Conservation (phyloP, 2,113 vertebrate genomes). For the Stomatorhinus ivindoensis region DNA sequence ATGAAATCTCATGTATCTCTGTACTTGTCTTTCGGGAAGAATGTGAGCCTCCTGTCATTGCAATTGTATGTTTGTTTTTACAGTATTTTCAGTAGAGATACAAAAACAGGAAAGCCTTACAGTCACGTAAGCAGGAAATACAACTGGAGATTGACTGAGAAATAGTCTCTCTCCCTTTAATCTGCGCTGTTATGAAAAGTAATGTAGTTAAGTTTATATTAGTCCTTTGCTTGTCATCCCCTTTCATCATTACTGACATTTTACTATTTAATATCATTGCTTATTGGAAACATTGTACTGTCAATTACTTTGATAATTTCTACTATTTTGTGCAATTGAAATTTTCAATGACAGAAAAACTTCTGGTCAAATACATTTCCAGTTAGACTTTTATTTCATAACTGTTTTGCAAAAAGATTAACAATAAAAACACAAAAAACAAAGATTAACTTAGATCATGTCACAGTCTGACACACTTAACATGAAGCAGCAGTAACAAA, state of each 20-base stretch:
- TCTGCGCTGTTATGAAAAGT: neutral
- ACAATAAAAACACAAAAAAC: slow-evolving; percentile 16
- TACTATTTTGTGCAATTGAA: neutral
- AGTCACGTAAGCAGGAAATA: slow-evolving; percentile 17
- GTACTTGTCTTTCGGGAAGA: neutral
- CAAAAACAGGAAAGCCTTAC: slow-evolving; percentile 16
- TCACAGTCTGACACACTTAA: neutral
- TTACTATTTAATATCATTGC: neutral
- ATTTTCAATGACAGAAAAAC: neutral
- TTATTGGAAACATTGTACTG: neutral
- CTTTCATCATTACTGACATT: neutral
- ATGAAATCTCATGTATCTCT: neutral
- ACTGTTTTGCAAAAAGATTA: slow-evolving; percentile 16
- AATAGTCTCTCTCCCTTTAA: neutral
- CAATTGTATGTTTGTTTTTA: slow-evolving; percentile 3
- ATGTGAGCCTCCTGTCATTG: neutral
- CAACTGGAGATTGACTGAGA: neutral
- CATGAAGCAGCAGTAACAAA: neutral
- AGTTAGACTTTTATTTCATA: slow-evolving; percentile 9
- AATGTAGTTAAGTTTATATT: neutral
- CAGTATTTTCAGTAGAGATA: slow-evolving; percentile 16
- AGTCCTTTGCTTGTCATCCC: neutral
- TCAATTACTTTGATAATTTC: neutral
- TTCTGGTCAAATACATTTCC: neutral
- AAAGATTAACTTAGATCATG: slow-evolving; percentile 10